A percentile compares a stretch with the other conserved stretches of the same genome.
Evolutionary conservation across 2,797 vertebrate species (phyloP).

Genomic region (Helarctos malayanus): DNA sequence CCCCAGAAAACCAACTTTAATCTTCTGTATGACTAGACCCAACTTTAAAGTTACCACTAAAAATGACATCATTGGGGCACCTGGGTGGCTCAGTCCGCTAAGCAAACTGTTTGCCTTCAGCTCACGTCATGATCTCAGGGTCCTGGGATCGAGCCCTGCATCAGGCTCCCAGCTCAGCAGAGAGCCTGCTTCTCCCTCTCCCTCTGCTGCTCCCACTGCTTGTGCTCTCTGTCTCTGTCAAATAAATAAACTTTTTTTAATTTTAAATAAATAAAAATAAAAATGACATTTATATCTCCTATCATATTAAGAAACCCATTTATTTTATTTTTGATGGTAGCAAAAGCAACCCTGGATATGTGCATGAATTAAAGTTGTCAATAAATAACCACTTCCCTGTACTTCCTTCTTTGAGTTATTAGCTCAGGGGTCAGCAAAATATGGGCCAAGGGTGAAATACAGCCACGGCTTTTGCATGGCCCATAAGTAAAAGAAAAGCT

Average conservation of each 20-base stretch:
- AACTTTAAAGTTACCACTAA: conserved; percentile 69
- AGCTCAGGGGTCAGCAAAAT: background rate
- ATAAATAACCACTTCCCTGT: background rate
- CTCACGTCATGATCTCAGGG: too few species aligned
- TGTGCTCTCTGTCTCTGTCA: too few species aligned
- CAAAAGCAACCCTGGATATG: conserved; percentile 27
- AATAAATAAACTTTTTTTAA: too few species aligned
- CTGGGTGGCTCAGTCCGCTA: too few species aligned
- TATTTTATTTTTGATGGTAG: conserved; percentile 16
- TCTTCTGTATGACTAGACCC: conserved; percentile 76
- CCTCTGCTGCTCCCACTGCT: too few species aligned
- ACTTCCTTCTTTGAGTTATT: background rate
- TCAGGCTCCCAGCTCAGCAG: too few species aligned
- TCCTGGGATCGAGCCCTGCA: too few species aligned
- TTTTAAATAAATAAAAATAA: background rate
- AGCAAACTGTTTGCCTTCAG: too few species aligned
- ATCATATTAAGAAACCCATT: conserved; percentile 19
- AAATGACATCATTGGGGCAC: conserved; percentile 51
- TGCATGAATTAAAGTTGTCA: background rate
- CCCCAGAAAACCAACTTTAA: conserved; percentile 75
- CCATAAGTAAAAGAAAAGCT: background rate
- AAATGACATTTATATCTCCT: conserved; percentile 56
- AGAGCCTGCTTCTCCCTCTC: too few species aligned
- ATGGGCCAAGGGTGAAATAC: background rate
- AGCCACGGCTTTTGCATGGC: background rate